These are phyloP conservation scores for Leptonema lineaticorne DNA, from an alignment of 1,140 invertebrate species.

Conservation along the genomic window DNA sequence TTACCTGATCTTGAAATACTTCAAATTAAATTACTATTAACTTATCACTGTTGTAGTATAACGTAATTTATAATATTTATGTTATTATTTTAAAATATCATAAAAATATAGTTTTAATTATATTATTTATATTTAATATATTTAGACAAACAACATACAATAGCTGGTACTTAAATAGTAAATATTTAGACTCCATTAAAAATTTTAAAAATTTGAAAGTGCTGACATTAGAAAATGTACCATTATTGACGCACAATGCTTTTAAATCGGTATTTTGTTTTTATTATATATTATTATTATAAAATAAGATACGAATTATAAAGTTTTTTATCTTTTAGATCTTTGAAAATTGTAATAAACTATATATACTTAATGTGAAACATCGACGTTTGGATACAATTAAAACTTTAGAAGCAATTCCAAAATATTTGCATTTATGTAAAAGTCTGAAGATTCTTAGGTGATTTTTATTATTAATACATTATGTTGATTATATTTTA, in stretches of 20 bases:
- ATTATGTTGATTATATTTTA: too few species aligned
- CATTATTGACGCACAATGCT: neutral
- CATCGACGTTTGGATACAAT: too few species aligned
- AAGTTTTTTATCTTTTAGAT: neutral
- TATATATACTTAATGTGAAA: too few species aligned
- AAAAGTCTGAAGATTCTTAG: too few species aligned
- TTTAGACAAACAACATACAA: neutral
- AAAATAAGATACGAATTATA: neutral
- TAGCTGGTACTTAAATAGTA: neutral
- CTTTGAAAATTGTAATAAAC: neutral
- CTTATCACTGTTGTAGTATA: neutral
- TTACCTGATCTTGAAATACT: neutral
- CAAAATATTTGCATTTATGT: too few species aligned
- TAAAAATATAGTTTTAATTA: too few species aligned
- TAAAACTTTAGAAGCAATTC: too few species aligned
- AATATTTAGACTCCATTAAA: neutral
- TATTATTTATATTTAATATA: too few species aligned
- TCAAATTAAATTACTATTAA: neutral
- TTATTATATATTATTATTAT: neutral
- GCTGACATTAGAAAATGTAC: neutral
- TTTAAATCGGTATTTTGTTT: neutral
- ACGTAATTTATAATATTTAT: too few species aligned
- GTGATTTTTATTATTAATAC: too few species aligned
- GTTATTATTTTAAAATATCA: too few species aligned
- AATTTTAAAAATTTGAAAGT: neutral